Percentiles rank a stretch among this genome's conserved stretches.
Evolutionary conservation across 2,888 invertebrate species (phyloP).

Genomic region (Drepanosiphum platanoidis): DNA sequence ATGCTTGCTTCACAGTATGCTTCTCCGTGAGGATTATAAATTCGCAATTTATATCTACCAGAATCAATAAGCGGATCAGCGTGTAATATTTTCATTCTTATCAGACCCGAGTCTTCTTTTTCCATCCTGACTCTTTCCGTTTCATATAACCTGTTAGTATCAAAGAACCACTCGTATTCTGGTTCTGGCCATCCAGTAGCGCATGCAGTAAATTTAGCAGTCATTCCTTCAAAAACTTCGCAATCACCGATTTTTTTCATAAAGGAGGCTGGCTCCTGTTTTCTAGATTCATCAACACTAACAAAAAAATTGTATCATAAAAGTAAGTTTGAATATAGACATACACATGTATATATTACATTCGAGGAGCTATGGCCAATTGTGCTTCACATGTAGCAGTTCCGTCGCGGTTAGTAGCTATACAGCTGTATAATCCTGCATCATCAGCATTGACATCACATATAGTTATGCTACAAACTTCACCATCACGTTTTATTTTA

Average conservation of each 20-base stretch:
- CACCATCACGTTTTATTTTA: conserved; percentile 80
- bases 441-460: conserved; percentile 76
- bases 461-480: conserved; percentile 80
- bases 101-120: conserved; percentile 81
- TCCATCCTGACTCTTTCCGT: conserved; percentile 86
- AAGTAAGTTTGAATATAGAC: background rate
- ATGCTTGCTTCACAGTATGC: conserved; percentile 83
- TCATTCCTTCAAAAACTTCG: conserved; percentile 86
- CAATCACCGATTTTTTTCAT: conserved; percentile 89
- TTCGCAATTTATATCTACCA: conserved; percentile 84
- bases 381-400: conserved; percentile 79
- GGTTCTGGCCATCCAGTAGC: conserved; percentile 88
- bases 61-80: conserved; percentile 80
- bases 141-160: conserved; percentile 81
- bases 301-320: conserved; percentile 64
- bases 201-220: conserved; percentile 93
- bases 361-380: conserved; percentile 82
- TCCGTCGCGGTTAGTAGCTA: conserved; percentile 83
- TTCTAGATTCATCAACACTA: conserved; percentile 76
- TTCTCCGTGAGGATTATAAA: conserved; percentile 86
- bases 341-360: conserved; percentile 70
- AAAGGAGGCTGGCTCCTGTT: conserved; percentile 86
- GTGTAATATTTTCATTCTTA: conserved; percentile 68
- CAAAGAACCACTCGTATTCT: conserved; percentile 86
- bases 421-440: conserved; percentile 80